Percentiles rank a stretch among this genome's conserved stretches.
These are phyloP conservation scores for Neodiprion lecontei DNA, from an alignment of 1,140 invertebrate species.

Conservation along the genomic window DNA sequence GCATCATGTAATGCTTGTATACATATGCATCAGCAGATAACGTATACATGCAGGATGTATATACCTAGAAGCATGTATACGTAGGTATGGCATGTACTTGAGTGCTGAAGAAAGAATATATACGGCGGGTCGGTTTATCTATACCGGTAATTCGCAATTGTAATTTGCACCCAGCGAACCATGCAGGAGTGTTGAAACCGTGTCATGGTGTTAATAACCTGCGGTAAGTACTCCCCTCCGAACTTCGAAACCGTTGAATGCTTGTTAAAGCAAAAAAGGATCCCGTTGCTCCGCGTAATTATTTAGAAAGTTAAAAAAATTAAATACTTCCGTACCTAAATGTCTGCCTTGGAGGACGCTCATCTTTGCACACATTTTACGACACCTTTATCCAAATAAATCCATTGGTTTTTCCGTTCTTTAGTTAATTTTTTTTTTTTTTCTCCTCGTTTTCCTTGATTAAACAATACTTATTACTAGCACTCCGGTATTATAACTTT, in stretches of 20 bases:
- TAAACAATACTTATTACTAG: background rate
- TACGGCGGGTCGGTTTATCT: background rate
- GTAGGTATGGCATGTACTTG: too few relatives aligned
- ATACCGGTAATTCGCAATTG: constrained; percentile 35
- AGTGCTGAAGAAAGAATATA: too few relatives aligned
- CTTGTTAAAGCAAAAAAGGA: background rate
- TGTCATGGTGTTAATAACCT: constrained; percentile 54
- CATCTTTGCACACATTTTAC: constrained; percentile 58
- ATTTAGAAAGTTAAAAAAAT: constrained; percentile 10
- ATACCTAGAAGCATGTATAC: too few relatives aligned
- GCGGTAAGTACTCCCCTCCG: constrained; percentile 33
- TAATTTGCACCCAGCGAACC: constrained; percentile 55
- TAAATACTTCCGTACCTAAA: constrained; percentile 51
- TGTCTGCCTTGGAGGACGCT: constrained; percentile 60
- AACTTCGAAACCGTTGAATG: constrained; percentile 6
- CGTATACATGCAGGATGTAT: too few relatives aligned
- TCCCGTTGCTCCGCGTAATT: background rate
- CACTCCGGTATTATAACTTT: background rate
- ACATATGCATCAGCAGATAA: too few relatives aligned
- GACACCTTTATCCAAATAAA: constrained; percentile 10
- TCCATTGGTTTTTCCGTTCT: background rate
- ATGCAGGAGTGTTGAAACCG: constrained; percentile 56
- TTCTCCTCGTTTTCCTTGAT: background rate
- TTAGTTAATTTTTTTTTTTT: too few relatives aligned
- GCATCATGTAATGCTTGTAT: too few relatives aligned